These are phyloP conservation scores for Toxotes chatareus DNA, from an alignment of 2,113 vertebrate species.

Conservation along the genomic window DNA sequence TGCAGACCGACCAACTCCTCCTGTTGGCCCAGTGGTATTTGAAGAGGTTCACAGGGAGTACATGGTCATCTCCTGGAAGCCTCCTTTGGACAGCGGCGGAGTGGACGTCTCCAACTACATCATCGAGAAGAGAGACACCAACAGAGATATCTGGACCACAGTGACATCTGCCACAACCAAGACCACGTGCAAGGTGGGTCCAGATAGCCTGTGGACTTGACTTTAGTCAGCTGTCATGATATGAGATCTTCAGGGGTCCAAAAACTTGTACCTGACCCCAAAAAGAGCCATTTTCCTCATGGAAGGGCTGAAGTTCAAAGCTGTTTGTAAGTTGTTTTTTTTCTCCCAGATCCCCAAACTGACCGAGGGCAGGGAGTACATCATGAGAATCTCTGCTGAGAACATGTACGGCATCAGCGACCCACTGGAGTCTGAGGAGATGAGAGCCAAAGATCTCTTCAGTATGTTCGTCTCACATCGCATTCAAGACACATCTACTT, in stretches of 20 bases:
- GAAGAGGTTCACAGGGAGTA: conserved; percentile 95
- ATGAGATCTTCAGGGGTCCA: neutral
- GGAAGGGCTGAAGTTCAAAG: neutral
- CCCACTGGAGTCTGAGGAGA: conserved; percentile 94
- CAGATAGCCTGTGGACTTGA: neutral
- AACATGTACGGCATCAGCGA: conserved; percentile 98
- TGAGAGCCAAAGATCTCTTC: conserved; percentile 97
- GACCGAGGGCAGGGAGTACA: conserved; percentile 94
- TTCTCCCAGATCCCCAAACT: conserved; percentile 86
- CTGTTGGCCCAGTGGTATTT: conserved; percentile 95
- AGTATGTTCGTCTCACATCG: conserved; percentile 84
- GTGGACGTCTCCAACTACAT: conserved; percentile 95
- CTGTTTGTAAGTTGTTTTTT: neutral
- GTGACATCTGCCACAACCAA: conserved; percentile 94
- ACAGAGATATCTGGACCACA: conserved; percentile 94
- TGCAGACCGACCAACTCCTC: conserved; percentile 94
- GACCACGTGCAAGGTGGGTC: conserved; percentile 90
- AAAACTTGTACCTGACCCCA: neutral
- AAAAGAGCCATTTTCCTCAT: neutral
- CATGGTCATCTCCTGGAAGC: conserved; percentile 97
- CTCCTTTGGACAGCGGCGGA: conserved; percentile 95
- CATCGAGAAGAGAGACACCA: conserved; percentile 93
- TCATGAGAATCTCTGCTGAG: conserved; percentile 95
- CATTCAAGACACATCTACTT: neutral
- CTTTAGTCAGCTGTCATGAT: neutral